Evolutionary conservation across 2,888 invertebrate genomes (phyloP).

Genomic region (Drosophila fungiperda): DNA sequence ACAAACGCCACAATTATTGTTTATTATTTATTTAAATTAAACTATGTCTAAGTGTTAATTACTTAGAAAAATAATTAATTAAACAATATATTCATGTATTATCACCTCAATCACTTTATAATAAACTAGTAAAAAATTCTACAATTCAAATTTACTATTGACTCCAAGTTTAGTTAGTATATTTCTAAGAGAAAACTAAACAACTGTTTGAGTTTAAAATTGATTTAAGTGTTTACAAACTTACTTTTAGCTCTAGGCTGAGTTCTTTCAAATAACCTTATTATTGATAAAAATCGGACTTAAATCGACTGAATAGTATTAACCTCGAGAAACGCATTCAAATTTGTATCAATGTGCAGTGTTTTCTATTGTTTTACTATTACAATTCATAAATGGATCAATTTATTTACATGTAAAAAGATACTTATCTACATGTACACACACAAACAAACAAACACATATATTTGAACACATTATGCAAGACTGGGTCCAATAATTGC

Average conservation of each 20-base stretch:
- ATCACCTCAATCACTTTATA: neutral
- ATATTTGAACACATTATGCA: constrained; percentile 9
- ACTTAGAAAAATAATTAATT: neutral
- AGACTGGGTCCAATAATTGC: constrained; percentile 13
- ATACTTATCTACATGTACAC: constrained; percentile 8
- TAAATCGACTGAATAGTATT: neutral
- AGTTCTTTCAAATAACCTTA: neutral
- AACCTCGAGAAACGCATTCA: neutral
- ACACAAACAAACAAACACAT: neutral
- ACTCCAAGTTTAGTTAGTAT: neutral
- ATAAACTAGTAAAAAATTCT: neutral
- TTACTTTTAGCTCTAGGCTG: neutral
- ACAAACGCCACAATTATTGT: neutral
- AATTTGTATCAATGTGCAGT: neutral
- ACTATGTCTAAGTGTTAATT: neutral
- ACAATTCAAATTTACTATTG: neutral
- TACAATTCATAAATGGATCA: neutral
- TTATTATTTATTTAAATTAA: neutral
- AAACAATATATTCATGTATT: neutral
- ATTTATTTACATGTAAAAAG: neutral
- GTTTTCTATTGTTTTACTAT: neutral
- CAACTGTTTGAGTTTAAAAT: neutral
- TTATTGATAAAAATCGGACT: neutral
- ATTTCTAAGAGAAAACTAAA: neutral
- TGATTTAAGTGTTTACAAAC: neutral